Percentiles rank a stretch among this genome's conserved stretches.
These are phyloP conservation scores for Mantis religiosa DNA, from an alignment of 2,888 invertebrate species.

Conservation along the genomic window DNA sequence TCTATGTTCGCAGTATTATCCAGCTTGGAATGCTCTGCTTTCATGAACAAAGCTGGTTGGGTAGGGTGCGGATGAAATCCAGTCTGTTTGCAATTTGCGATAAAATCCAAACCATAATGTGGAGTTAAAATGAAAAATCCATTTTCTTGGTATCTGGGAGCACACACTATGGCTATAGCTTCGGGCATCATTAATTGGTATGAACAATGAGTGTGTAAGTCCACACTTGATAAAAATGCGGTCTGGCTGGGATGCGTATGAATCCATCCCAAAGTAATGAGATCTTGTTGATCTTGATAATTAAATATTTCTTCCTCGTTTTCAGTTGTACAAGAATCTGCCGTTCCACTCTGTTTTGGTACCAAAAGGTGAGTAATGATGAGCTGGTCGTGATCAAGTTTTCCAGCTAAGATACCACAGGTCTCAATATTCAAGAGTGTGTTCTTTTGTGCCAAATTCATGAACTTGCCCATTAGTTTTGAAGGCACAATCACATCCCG, in stretches of 20 bases:
- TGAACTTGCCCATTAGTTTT: slow-evolving; percentile 70
- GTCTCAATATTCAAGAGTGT: slow-evolving; percentile 84
- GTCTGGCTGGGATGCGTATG: slow-evolving; percentile 97
- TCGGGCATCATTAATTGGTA: slow-evolving; percentile 97
- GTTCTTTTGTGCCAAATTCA: slow-evolving; percentile 70
- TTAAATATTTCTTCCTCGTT: slow-evolving; percentile 93
- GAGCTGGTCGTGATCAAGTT: slow-evolving; percentile 65
- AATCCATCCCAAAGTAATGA: slow-evolving; percentile 98
- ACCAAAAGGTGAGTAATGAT: slow-evolving; percentile 86
- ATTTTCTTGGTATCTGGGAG: slow-evolving; percentile 86
- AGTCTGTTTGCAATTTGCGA: slow-evolving; percentile 74
- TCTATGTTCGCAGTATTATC: no score
- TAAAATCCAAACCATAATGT: slow-evolving; percentile 79
- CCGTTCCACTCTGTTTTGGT: slow-evolving; percentile 87
- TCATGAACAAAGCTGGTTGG: slow-evolving; percentile 78
- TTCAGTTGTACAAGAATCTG: slow-evolving; percentile 89
- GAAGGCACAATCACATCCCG: slow-evolving; percentile 71
- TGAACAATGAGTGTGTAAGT: slow-evolving; percentile 93
- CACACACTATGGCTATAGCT: slow-evolving; percentile 93
- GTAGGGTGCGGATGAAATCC: slow-evolving; percentile 95
- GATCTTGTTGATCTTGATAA: slow-evolving; percentile 84
- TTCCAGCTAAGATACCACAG: slow-evolving; percentile 89
- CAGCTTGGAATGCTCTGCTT: no score
- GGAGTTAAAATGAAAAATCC: slow-evolving; percentile 87
- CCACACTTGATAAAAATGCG: slow-evolving; percentile 94